A percentile compares a stretch with the other conserved stretches of the same genome.
These are phyloP conservation scores for Hedychridium roseum DNA, from an alignment of 2,888 invertebrate genomes.

Conservation along the genomic window DNA sequence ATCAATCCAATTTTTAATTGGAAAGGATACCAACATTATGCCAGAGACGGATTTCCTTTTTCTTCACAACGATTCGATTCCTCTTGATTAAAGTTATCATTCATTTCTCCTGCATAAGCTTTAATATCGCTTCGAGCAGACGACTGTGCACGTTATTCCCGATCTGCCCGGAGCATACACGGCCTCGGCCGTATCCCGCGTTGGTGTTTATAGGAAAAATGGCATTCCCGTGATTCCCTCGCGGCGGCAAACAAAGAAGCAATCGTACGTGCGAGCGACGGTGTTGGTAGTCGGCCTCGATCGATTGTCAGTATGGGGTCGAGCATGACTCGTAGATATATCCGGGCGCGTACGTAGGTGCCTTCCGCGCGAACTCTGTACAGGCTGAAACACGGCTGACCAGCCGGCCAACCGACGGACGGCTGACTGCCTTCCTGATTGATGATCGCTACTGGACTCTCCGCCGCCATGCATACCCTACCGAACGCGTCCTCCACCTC, in stretches of 20 bases:
- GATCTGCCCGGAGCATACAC: no score
- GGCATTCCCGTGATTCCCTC: no score
- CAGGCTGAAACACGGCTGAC: conserved; percentile 48
- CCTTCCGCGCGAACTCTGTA: conserved; percentile 54
- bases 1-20: no score
- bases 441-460: conserved; percentile 61
- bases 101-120: no score
- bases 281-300: conserved; percentile 33
- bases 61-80: no score
- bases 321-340: conserved; percentile 57
- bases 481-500: conserved; percentile 37
- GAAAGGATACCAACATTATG: no score
- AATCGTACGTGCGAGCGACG: conserved; percentile 20
- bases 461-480: conserved; percentile 51
- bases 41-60: no score
- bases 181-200: no score
- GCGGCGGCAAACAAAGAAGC: conserved; percentile 17
- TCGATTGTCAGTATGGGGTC: conserved; percentile 56
- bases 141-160: no score
- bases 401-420: conserved; percentile 55
- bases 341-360: conserved; percentile 39
- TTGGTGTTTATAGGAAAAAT: no score
- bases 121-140: no score
- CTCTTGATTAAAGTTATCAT: no score
- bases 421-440: conserved; percentile 49